These are phyloP conservation scores for Trypoxylus dichotomus DNA, from an alignment of 1,140 invertebrate genomes.

Conservation along the genomic window DNA sequence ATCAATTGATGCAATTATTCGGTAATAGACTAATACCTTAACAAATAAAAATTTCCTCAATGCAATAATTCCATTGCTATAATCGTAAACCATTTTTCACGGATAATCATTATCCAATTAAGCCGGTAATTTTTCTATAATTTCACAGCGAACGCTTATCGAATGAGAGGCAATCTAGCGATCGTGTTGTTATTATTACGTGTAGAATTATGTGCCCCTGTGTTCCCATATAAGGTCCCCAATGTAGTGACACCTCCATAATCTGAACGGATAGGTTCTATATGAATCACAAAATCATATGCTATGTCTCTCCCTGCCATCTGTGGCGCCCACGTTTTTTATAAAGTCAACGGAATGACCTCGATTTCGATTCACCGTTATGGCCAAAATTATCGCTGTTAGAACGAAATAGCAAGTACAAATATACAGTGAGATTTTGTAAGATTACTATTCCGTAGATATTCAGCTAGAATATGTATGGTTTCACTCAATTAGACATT, in stretches of 20 bases:
- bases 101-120: background rate
- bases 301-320: background rate
- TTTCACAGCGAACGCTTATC: background rate
- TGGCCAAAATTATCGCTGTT: constrained; percentile 6
- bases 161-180: background rate
- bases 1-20: too few species aligned
- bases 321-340: background rate
- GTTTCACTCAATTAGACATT: too few species aligned
- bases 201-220: background rate
- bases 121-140: background rate
- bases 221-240: background rate
- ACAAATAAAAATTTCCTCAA: too few species aligned
- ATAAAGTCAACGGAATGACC: background rate
- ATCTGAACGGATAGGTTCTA: background rate
- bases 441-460: too few species aligned
- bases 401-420: background rate
- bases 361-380: background rate
- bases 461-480: too few species aligned
- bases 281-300: background rate
- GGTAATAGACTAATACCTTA: too few species aligned
- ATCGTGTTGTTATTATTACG: background rate
- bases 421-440: background rate
- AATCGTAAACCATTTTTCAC: too few species aligned
- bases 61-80: too few species aligned
- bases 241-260: background rate